Evolutionary conservation across 2,797 vertebrate species (phyloP), one percentile per base, ranked within the genome.

Genomic region (Pseudomugil gertrudae): DNA sequence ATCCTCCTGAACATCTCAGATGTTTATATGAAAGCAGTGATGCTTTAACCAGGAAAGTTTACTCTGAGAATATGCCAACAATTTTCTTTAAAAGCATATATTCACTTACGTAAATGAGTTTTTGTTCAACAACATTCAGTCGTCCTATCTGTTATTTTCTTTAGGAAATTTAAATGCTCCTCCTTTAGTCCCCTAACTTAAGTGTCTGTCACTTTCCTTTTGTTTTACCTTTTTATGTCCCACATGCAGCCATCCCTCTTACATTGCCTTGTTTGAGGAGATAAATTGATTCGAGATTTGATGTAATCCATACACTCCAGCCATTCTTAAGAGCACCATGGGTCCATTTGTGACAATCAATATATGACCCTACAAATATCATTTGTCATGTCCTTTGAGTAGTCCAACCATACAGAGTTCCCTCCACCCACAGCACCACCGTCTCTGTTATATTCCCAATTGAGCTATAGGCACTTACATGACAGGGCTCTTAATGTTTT

Each of bases 321-420:
- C 72, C 78, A 14, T 68, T 71, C 90, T 92, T 92, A 93, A 92
- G 84, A 92, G 87, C 88, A 92, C 89, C 91, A 70, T 84, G 92
- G 93, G 91, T 86, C 88, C 90, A 82, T 92, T 92, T 88, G 81
- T 84, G 57, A 74, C 60, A 67, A 92, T 94, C 92, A 90, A 94
- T 94, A 93, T 63, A 79, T 89, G 92, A 93, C 92, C 92, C 84
- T 90, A 81, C 89, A 92, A 90, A 94, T 93, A 92, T 91, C 68
- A 89, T 90, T 89, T 91, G 86, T 70, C 90, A 72, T 91, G 69
- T 90, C 80, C 84, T 83, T 68, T 66, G 65, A 80, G 78, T 73
- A 48, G 72, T 78, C 64, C 14, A 23, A 70, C 86, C 86, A 66
- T 74, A 64, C 65, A 67, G 72, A 72, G 57, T 65, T 76, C 59